Conservation (phyloP, 2,797 vertebrate genomes). For the Rhinatrema bivittatum region DNA sequence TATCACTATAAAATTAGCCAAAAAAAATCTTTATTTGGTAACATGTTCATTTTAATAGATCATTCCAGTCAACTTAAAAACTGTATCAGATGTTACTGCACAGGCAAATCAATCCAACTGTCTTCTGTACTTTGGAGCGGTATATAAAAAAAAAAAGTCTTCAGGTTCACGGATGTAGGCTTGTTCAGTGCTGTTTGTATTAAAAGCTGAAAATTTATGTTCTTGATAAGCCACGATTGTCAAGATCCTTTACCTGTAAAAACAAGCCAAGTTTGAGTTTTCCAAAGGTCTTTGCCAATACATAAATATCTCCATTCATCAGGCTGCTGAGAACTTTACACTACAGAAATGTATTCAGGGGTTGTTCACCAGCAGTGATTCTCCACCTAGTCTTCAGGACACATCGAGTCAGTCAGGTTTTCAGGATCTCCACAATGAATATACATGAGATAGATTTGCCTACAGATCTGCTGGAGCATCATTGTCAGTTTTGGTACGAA, state of each 20-base stretch:
- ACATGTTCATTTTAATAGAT: slow-evolving; percentile 61
- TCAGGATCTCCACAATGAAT: neutral
- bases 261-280: slow-evolving; percentile 5
- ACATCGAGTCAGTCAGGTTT: neutral
- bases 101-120: slow-evolving; percentile 37
- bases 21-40: slow-evolving; percentile 55
- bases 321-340: neutral
- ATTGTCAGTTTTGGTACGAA: too few species aligned
- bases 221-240: slow-evolving; percentile 91
- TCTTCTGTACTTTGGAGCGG: slow-evolving; percentile 65
- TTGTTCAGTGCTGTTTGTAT: slow-evolving; percentile 66
- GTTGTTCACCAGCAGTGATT: neutral
- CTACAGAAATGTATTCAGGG: neutral
- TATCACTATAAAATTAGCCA: slow-evolving; percentile 55
- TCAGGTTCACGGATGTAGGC: slow-evolving; percentile 66
- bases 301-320: neutral
- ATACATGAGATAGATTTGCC: too few species aligned
- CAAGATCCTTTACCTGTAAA: slow-evolving; percentile 90
- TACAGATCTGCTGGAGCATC: too few species aligned
- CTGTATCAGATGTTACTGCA: slow-evolving; percentile 23
- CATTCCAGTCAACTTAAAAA: slow-evolving; percentile 36
- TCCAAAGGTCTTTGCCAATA: neutral
- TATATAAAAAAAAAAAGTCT: slow-evolving; percentile 73
- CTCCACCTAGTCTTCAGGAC: neutral
- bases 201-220: slow-evolving; percentile 64